Percentiles rank a stretch among this genome's conserved stretches.
These are phyloP conservation scores for Whitmania pigra DNA, from an alignment of 1,140 invertebrate genomes.

Conservation along the genomic window DNA sequence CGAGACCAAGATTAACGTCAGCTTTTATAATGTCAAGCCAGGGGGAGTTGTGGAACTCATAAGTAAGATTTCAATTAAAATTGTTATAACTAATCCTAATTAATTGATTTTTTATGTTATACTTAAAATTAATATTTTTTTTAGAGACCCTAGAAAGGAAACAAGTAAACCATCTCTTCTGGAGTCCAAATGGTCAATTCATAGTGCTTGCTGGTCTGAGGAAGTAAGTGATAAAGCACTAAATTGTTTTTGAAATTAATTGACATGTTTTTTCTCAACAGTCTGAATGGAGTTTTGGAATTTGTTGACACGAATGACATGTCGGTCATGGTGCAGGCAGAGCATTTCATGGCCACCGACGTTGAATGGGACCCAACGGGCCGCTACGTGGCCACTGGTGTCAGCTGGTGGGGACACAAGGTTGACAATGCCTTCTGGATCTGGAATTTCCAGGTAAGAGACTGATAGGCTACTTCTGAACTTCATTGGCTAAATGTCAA, in stretches of 20 bases:
- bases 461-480: neutral
- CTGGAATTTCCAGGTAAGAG: slow-evolving; percentile 74
- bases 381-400: slow-evolving; percentile 84
- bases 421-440: slow-evolving; percentile 89
- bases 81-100: neutral
- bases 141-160: slow-evolving; percentile 58
- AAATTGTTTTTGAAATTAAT: slow-evolving; percentile 17
- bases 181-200: slow-evolving; percentile 89
- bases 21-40: slow-evolving; percentile 79
- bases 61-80: slow-evolving; percentile 48
- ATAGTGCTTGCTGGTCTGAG: slow-evolving; percentile 76
- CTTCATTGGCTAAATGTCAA: neutral
- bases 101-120: slow-evolving; percentile 10
- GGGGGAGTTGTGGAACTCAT: slow-evolving; percentile 72
- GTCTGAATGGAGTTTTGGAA: slow-evolving; percentile 76
- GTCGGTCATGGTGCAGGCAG: slow-evolving; percentile 77
- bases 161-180: slow-evolving; percentile 83
- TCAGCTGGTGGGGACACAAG: slow-evolving; percentile 88
- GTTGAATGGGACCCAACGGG: slow-evolving; percentile 99
- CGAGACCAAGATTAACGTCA: slow-evolving; percentile 73
- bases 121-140: slow-evolving; percentile 19
- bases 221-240: slow-evolving; percentile 32
- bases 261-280: slow-evolving; percentile 27
- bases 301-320: slow-evolving; percentile 91
- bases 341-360: slow-evolving; percentile 86